Evolutionary conservation across 2,888 invertebrate species (phyloP).

Genomic region (Polietes domitor): DNA sequence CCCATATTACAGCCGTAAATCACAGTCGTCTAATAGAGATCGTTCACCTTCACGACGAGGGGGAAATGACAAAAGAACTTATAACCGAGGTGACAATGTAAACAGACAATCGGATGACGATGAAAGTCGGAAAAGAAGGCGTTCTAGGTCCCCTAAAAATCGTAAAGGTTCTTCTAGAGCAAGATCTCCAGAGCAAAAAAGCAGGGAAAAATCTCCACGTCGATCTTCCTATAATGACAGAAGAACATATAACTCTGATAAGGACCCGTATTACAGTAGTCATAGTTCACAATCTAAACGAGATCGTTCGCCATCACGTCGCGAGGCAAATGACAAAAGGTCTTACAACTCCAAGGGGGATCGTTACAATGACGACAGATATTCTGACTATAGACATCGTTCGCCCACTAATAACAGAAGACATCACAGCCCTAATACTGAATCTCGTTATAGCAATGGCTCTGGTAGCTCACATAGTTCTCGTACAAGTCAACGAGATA

Average conservation of each 20-base stretch:
- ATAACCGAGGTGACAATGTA: too few relatives aligned
- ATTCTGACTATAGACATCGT: background rate
- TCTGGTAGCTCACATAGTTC: constrained; percentile 13
- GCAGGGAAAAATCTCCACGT: constrained; percentile 37
- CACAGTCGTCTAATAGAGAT: background rate
- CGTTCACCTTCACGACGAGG: background rate
- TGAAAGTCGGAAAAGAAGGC: background rate
- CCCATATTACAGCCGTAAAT: background rate
- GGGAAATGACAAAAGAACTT: too few relatives aligned
- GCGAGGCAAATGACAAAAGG: background rate
- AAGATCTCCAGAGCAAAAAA: background rate
- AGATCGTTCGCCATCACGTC: constrained; percentile 2
- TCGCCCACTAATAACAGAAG: background rate
- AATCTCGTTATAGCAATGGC: constrained; percentile 12
- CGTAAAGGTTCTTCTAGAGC: background rate
- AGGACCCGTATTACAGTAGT: too few relatives aligned
- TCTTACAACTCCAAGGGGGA: background rate
- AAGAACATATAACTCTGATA: too few relatives aligned
- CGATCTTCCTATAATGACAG: too few relatives aligned
- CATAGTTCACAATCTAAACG: background rate
- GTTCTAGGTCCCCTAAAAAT: background rate
- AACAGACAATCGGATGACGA: background rate
- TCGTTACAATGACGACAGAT: background rate
- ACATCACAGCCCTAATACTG: background rate
- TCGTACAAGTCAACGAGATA: background rate